phyloP scores from a whole-genome alignment of 1,140 invertebrate species.

The Zophobas morio region DNA sequence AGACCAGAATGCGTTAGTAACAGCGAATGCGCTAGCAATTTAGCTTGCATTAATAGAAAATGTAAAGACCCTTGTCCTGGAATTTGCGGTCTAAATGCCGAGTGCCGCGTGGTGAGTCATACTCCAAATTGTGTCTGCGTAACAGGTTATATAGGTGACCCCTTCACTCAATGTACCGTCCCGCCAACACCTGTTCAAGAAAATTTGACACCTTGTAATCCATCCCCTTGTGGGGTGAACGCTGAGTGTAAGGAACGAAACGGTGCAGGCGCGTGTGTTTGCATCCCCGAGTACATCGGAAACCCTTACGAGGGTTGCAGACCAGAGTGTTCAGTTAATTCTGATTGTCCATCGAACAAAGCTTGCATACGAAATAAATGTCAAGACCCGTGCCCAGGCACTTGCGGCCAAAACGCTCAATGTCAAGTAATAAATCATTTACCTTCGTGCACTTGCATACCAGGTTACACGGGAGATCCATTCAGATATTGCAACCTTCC shows the following conservation, averaged over 20 bases:
- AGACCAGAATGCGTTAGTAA: conserved; percentile 78
- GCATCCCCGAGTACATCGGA: conserved; percentile 73
- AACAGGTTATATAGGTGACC: conserved; percentile 75
- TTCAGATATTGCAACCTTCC: conserved; percentile 70
- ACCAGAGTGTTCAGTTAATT: conserved; percentile 81
- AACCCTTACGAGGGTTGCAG: conserved; percentile 81
- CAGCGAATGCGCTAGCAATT: conserved; percentile 74
- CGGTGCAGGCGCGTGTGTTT: conserved; percentile 77
- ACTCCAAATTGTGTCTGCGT: conserved; percentile 75
- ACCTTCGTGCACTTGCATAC: conserved; percentile 79
- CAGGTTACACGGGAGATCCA: conserved; percentile 81
- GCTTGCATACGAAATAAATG: conserved; percentile 84
- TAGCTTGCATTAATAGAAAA: conserved; percentile 79
- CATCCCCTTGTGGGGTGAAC: conserved; percentile 83
- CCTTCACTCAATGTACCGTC: conserved; percentile 70
- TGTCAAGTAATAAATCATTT: conserved; percentile 83
- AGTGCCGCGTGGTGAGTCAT: conserved; percentile 74
- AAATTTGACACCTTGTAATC: conserved; percentile 73
- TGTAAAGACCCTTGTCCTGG: conserved; percentile 78
- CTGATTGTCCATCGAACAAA: conserved; percentile 80
- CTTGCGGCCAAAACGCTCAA: conserved; percentile 81
- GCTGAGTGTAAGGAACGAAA: conserved; percentile 78
- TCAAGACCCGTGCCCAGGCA: conserved; percentile 82
- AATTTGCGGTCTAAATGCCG: conserved; percentile 72
- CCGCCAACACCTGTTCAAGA: conserved; percentile 53